Conservation (phyloP, 2,888 invertebrate species). For the Busseola fusca region DNA sequence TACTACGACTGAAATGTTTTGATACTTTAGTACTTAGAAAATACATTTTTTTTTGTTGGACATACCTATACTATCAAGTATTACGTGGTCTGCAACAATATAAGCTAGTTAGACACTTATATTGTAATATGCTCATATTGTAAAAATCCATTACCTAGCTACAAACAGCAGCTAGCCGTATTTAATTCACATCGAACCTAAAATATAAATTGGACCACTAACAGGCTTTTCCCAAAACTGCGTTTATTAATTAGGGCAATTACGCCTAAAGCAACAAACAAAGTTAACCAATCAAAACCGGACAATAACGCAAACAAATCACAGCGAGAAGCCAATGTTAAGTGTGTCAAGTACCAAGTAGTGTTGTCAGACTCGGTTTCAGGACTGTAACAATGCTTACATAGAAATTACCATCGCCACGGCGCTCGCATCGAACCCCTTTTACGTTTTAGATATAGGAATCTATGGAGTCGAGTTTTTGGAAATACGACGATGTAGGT, state of each 20-base stretch:
- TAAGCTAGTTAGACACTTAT: no score
- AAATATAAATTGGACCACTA: neutral
- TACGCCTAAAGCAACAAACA: conserved; percentile 3
- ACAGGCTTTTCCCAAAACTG: neutral
- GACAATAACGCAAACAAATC: neutral
- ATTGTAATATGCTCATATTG: no score
- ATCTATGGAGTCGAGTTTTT: conserved; percentile 51
- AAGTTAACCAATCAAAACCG: conserved; percentile 1
- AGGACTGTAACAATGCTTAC: conserved; percentile 86
- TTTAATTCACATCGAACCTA: neutral
- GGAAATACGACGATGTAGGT: neutral
- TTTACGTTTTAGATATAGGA: conserved; percentile 61
- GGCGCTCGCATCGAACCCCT: conserved; percentile 66
- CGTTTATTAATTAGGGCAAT: neutral
- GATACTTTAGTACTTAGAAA: conserved; percentile 68
- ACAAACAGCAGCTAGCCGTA: neutral
- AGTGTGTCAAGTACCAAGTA: conserved; percentile 73
- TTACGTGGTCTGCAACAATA: neutral
- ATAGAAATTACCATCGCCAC: conserved; percentile 81
- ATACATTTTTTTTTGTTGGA: neutral
- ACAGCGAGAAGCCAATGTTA: conserved; percentile 10
- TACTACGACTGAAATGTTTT: conserved; percentile 63
- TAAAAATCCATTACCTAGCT: neutral
- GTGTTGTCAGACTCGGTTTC: conserved; percentile 52
- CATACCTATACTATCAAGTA: no score